Base-by-base conservation (phyloP, 2,888 invertebrate genomes). In the Drosophila hamatofila region DNA sequence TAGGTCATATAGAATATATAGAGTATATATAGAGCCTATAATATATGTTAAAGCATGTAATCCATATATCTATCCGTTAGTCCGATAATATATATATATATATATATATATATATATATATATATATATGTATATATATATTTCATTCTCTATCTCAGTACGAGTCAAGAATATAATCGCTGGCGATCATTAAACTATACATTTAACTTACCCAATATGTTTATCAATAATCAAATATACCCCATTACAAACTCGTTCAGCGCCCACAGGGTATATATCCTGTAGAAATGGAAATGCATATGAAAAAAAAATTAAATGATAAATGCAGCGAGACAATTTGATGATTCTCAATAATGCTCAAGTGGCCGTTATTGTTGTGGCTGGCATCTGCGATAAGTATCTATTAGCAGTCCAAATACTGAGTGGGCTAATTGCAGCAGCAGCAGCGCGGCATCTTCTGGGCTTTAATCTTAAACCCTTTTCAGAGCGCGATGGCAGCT, bases 381-480 rank as follows among this genome's bases (percentile, higher is more conserved):
- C 48, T 27, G 46, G 71, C 63, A 59, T 56, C 63, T n/a, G 59
- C 51, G 84, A 85, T 85, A 84, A 87, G 85, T 81, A 88, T 86
- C 85, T 79, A 79, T 77, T 79, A 73, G 75, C 57, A 25, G 54
- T 18, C 8, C n/a, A 27, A n/a, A 27, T 54, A 25, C 63, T 58
- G 72, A 78, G 72, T 75, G 72, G 73, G 78, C 83, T 88, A 86
- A 88, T 86, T 86, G 85, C 62, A 61, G 68, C 56, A 21, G 16
- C 46, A 2, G 66, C 42, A 41, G 16, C 35, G 39, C 44, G 30
- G 48, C 27, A n/a, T 35, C 33, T 27, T 30, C 25, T 49, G 30
- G 49, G 27, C 52, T 58, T 64, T 25, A 63, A 57, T 65, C 41
- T 48, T 68, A 71, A 75, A 65, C 83, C 81, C 72, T 68, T 70